Evolutionary conservation across 2,797 vertebrate genomes (phyloP), one percentile per base, ranked within the genome.

Genomic region (Parambassis ranga): DNA sequence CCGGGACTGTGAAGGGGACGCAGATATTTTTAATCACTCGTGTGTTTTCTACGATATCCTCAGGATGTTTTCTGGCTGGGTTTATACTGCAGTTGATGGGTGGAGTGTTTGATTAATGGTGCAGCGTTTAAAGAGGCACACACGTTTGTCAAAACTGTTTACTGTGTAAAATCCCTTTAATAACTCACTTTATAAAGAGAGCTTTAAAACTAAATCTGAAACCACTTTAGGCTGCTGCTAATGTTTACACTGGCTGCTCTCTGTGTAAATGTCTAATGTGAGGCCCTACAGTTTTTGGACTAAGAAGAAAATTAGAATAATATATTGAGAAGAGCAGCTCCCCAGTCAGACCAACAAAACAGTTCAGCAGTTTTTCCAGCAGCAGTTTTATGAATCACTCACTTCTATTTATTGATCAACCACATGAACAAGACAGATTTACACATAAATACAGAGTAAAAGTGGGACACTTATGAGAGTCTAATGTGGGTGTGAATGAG

Each of bases 131-230:
- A 68, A 79, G 18, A 65, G 19, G 9, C 48, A 31, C 32, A 59
- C 41, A 49, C 28, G 56, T 61, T 53, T 57, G 66, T 83, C 74
- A 59, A 65, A 81, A 77, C 20, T 75, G 81, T 89, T 82, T 77
- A 73, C 37, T 24, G 49, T 41, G 18, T 72, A 49, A 62, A 81
- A 68, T 46, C 71, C 44, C 10, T 77, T 81, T 73, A 84, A 79
- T 75, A 77, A 79, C 62, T 71, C 49, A 43, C 37, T 83, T 83
- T 56, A 81, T 39, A 31, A 55, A 35, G n/a, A 58, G 33, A 38
- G 73, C 68, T 77, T 75, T 80, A 72, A 55, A 82, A 62, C 50
- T 53, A 56, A 81, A 80, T 26, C 47, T n/a, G 11, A 79, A 77
- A 81, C 67, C 76, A 78, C 81, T 84, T 81, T 27, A 70, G 71